Evolutionary conservation across 1,140 invertebrate species (phyloP), one percentile per base, ranked within the genome.

Genomic region (Oryctes rhinoceros): DNA sequence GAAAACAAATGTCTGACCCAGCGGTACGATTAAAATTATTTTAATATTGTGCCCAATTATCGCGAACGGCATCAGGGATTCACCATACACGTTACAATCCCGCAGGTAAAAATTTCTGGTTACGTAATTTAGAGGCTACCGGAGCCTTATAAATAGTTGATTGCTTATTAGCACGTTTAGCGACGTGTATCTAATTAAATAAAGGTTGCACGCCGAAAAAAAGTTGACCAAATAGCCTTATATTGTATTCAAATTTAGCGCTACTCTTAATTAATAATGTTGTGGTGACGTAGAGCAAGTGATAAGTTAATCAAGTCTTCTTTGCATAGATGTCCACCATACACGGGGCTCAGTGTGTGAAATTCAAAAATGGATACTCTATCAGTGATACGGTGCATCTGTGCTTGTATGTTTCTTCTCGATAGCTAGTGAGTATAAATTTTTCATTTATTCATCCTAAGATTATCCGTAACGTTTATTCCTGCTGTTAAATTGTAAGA

Each of bases 241-340:
- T 71, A 71, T 71, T 71, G 24, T 76, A 47, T 76, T 76, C 20
- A 76, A 76, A 76, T 76, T 44, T 76, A 49, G 75, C 75, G 75
- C 75, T 71, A 24, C 65, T 37, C 37, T 76, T 49, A 76, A 76
- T 76, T 76, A 44, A 49, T 76, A 76, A 76, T 76, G 10, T 76
- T 49, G 65, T 71, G 20, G 37, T 76, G 39, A 76, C 75, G 75
- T 39, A 39, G 4, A 47, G 44, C 74, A 24, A 76, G 75, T 49
- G 75, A 76, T 76, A 76, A 76, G 35, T 76, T 76, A 76, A 76
- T 76, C 75, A 49, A 49, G 39, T 44, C 75, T 49, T 76, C 75
- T 76, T 76, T 76, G 75, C 75, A 76, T 76, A 76, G 75, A 76
- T 76, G 75, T 76, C 75, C 75, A 76, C 39, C 15, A n/a, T 76